Evolutionary conservation across 2,113 vertebrate genomes (phyloP).

Genomic region (Catagonus wagneri): DNA sequence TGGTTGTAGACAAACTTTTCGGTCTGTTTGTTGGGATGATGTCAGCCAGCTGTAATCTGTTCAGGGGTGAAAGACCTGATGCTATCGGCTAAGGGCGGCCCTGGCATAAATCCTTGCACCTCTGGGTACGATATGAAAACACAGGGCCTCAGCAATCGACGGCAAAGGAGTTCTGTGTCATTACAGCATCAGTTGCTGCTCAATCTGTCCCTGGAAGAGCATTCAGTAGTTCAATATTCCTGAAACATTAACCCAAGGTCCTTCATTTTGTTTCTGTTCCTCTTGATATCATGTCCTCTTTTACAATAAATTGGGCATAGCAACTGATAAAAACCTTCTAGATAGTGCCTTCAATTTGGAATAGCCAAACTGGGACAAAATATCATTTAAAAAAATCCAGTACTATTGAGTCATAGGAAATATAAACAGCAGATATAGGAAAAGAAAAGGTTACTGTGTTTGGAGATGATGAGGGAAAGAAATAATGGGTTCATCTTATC

Average conservation of each 20-base stretch:
- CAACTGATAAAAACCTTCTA: neutral
- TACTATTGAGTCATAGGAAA: neutral
- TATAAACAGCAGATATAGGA: neutral
- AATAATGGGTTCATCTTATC: slow-evolving; percentile 19
- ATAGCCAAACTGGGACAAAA: neutral
- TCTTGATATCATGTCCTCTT: slow-evolving; percentile 9
- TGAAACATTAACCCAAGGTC: slow-evolving; percentile 47
- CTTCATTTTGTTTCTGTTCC: neutral
- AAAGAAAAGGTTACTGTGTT: neutral
- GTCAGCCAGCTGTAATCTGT: neutral
- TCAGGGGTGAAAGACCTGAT: neutral
- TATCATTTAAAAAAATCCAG: neutral
- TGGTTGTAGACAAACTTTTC: neutral
- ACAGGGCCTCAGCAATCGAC: slow-evolving; percentile 9
- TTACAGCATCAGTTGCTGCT: neutral
- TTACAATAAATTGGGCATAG: neutral
- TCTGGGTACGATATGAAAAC: slow-evolving; percentile 21
- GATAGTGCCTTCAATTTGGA: neutral
- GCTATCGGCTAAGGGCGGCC: neutral
- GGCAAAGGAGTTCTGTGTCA: slow-evolving; percentile 42
- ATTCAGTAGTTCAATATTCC: slow-evolving; percentile 28
- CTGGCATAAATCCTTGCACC: neutral
- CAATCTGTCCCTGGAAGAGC: neutral
- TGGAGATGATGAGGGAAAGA: neutral
- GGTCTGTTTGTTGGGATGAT: neutral